These are phyloP conservation scores for Erpobdella octoculata DNA, from an alignment of 2,888 invertebrate species.

Conservation along the genomic window DNA sequence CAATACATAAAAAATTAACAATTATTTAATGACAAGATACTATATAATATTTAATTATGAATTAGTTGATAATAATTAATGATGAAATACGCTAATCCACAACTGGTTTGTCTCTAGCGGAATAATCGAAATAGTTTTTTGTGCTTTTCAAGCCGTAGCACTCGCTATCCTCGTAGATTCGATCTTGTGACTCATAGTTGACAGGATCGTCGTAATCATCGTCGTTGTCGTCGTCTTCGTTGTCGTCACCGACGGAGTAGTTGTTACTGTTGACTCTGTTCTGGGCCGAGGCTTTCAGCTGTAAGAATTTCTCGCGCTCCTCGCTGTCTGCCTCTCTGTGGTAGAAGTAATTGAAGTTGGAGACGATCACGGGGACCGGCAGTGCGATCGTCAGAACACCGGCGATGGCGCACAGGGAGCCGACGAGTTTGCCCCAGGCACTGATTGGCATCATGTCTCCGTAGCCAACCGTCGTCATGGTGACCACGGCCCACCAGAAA, in stretches of 20 bases:
- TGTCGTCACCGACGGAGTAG: not conserved
- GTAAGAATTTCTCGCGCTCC: constrained; percentile 55
- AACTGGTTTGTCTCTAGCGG: too few species aligned
- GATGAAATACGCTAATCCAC: too few species aligned
- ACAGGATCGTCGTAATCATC: constrained; percentile 7
- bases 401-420: constrained; percentile 95
- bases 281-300: constrained; percentile 10
- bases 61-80: too few species aligned
- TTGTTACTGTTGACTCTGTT: constrained; percentile 5
- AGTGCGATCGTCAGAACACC: constrained; percentile 97
- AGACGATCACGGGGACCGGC: constrained; percentile 98
- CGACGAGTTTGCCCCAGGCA: constrained; percentile 85
- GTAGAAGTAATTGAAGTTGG: constrained; percentile 99
- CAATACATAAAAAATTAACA: too few species aligned
- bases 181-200: not conserved
- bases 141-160: not conserved
- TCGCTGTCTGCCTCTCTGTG: constrained; percentile 98
- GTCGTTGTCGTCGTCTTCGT: constrained; percentile 5
- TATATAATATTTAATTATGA: too few species aligned
- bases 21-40: too few species aligned
- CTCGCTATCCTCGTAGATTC: not conserved
- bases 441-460: constrained; percentile 99
- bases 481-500: constrained; percentile 85
- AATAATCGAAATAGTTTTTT: not conserved
- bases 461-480: constrained; percentile 98